These are phyloP conservation scores for Dryobotodes eremita DNA, from an alignment of 2,888 invertebrate genomes.

Conservation along the genomic window DNA sequence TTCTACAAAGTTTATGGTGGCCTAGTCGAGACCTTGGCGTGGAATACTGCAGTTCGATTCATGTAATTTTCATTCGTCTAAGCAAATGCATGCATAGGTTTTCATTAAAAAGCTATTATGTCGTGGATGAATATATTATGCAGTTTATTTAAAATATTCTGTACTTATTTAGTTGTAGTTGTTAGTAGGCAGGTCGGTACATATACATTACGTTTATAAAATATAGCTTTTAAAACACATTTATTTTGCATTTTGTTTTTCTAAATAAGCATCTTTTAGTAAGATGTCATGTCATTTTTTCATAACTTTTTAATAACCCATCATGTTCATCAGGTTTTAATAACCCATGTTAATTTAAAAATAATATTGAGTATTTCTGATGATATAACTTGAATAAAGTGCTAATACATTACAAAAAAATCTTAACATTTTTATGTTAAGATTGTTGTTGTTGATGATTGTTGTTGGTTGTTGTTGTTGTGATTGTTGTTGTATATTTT, in stretches of 20 bases:
- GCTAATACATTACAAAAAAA: not conserved
- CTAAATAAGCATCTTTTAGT: not conserved
- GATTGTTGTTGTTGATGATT: no score
- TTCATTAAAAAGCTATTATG: slow-evolving; percentile 35
- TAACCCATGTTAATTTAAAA: no score
- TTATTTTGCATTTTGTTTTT: not conserved
- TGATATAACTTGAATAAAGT: not conserved
- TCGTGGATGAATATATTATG: slow-evolving; percentile 18
- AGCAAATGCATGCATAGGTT: slow-evolving; percentile 26
- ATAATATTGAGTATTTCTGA: not conserved
- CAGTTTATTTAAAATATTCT: slow-evolving; percentile 25
- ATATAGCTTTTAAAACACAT: not conserved
- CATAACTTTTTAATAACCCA: no score
- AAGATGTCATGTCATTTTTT: not conserved
- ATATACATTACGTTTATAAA: not conserved
- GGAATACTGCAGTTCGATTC: slow-evolving; percentile 24
- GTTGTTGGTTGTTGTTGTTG: no score
- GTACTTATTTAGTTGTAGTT: not conserved
- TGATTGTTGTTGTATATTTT: no score
- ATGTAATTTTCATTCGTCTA: slow-evolving; percentile 49
- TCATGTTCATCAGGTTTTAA: no score
- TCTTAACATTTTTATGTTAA: no score
- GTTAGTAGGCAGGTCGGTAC: not conserved
- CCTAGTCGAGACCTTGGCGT: slow-evolving; percentile 38
- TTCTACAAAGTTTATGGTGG: slow-evolving; percentile 23